Evolutionary conservation across 37 sponge, comb jelly and placozoan species (phyloP).

Genomic region (Theonella swinhoei): DNA sequence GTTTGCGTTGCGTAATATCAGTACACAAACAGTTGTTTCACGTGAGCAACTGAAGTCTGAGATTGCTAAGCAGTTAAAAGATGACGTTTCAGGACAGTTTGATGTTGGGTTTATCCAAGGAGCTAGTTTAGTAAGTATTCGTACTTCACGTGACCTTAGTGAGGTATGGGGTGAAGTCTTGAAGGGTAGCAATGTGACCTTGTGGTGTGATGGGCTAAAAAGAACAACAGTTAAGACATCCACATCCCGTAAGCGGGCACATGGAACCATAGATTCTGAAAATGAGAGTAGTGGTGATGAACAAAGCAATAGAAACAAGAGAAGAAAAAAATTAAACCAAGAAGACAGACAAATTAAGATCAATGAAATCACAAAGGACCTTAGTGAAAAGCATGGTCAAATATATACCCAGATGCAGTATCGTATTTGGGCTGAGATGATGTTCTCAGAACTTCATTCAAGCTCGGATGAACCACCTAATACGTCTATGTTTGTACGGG

Average conservation of each 20-base stretch:
- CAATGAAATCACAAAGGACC: not conserved
- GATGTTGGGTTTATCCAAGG: slow-evolving; percentile 27
- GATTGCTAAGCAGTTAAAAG: too few species aligned
- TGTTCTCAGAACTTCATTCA: not conserved
- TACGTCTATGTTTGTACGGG: not conserved
- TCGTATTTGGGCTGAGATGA: slow-evolving; percentile 14
- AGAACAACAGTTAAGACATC: too few species aligned
- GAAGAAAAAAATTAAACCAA: not conserved
- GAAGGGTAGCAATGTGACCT: not conserved
- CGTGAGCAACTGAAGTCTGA: too few species aligned
- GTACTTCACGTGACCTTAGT: not conserved
- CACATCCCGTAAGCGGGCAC: not conserved
- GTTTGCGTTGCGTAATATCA: too few species aligned
- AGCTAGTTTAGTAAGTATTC: slow-evolving; percentile 1
- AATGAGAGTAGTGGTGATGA: not conserved
- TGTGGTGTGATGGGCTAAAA: slow-evolving; percentile 35
- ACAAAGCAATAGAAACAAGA: not conserved
- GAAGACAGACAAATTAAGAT: not conserved
- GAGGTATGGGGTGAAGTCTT: not conserved
- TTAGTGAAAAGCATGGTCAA: not conserved
- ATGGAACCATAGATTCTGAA: not conserved
- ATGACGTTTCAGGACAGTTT: slow-evolving; percentile 5
- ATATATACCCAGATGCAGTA: not conserved
- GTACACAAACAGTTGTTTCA: too few species aligned
- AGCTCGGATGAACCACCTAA: slow-evolving; percentile 9